Evolutionary conservation across 2,888 invertebrate genomes (phyloP).

Genomic region (Lepas anatifera): DNA sequence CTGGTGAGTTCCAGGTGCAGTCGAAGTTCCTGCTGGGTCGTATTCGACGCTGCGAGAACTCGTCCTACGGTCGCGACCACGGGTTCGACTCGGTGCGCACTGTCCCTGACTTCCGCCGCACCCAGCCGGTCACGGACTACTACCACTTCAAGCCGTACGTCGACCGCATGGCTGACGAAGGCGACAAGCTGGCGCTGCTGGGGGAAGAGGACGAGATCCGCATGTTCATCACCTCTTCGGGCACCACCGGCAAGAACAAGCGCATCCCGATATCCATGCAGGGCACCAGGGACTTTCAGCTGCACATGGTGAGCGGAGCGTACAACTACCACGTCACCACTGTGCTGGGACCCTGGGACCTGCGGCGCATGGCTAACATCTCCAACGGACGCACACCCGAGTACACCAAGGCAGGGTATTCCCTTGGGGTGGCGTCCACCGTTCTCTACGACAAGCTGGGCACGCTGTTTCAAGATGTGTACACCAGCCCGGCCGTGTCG

Average conservation of each 20-base stretch:
- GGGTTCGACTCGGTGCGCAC: background rate
- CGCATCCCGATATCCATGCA: background rate
- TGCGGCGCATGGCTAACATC: background rate
- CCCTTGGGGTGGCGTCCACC: background rate
- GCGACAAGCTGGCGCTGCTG: background rate
- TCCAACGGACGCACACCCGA: background rate
- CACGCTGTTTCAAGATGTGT: background rate
- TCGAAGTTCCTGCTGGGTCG: background rate
- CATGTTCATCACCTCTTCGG: background rate
- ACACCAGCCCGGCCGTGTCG: background rate
- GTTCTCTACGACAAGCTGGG: background rate
- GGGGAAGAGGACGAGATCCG: background rate
- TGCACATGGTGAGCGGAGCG: background rate
- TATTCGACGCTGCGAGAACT: background rate
- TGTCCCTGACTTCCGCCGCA: background rate
- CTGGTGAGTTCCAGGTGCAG: background rate
- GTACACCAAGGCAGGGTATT: background rate
- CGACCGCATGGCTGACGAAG: background rate
- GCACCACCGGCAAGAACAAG: background rate
- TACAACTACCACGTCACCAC: background rate
- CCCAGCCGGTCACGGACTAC: background rate
- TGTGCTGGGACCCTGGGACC: background rate
- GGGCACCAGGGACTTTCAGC: background rate
- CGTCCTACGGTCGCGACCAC: background rate
- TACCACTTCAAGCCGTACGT: background rate